These are phyloP conservation scores for Atherinosoma microstoma DNA, from an alignment of 2,797 vertebrate species.

Conservation along the genomic window DNA sequence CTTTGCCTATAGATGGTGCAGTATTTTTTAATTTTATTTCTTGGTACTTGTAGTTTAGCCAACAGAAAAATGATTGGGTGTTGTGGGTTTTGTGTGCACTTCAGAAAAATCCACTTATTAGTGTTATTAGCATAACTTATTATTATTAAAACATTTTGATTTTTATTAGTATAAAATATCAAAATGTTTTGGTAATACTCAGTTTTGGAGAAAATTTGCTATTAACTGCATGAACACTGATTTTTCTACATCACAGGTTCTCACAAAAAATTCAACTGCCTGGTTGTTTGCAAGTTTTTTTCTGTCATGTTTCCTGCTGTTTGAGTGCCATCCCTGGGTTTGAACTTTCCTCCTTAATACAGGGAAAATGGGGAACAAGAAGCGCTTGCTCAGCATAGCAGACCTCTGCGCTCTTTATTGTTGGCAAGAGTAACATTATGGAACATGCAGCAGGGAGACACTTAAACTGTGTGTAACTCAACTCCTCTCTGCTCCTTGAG, in stretches of 20 bases:
- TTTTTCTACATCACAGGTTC: neutral
- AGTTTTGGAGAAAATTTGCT: too few species aligned
- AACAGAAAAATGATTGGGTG: too few species aligned
- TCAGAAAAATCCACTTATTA: too few species aligned
- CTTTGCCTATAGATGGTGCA: too few species aligned
- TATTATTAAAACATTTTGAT: too few species aligned
- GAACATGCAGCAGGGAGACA: conserved; percentile 59
- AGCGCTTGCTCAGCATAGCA: conserved; percentile 63
- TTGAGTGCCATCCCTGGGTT: conserved; percentile 29
- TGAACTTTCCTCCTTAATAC: conserved; percentile 52
- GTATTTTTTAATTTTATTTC: too few species aligned
- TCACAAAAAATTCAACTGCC: neutral
- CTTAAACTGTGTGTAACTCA: conserved; percentile 52
- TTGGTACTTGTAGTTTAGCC: too few species aligned
- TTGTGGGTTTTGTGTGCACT: too few species aligned
- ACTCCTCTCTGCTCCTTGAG: conserved; percentile 44
- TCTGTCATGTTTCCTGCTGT: conserved; percentile 15
- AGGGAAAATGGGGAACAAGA: conserved; percentile 47
- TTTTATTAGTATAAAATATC: too few species aligned
- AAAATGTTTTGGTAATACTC: too few species aligned
- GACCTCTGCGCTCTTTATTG: conserved; percentile 56
- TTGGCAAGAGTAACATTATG: conserved; percentile 65
- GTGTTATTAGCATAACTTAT: too few species aligned
- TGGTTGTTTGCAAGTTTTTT: conserved; percentile 1
- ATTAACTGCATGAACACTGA: too few species aligned